A percentile compares a stretch with the other conserved stretches of the same genome.
These are phyloP conservation scores for Phalacrocorax carbo DNA, from an alignment of 2,113 vertebrate species.

Conservation along the genomic window DNA sequence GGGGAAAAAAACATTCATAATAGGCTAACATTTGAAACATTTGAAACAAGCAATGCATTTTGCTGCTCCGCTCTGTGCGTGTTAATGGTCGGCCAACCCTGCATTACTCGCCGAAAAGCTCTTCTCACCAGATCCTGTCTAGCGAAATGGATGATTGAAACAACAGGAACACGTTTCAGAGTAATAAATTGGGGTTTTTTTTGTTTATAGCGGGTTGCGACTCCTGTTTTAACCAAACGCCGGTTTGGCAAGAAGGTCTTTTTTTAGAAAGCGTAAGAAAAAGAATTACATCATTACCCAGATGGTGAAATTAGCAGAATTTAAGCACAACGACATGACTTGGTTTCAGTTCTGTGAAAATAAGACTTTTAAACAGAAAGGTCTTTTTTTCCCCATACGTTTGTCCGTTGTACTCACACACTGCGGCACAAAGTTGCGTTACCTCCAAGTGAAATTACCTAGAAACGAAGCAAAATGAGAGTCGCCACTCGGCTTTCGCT, in stretches of 20 bases:
- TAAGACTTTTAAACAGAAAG: neutral
- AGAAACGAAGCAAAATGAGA: neutral
- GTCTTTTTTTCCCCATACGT: neutral
- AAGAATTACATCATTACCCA: neutral
- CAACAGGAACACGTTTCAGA: neutral
- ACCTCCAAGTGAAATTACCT: neutral
- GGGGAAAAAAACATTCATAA: neutral
- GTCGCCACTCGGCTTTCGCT: accelerated
- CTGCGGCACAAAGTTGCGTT: neutral
- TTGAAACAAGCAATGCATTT: neutral
- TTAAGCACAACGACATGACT: neutral
- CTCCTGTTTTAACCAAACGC: neutral
- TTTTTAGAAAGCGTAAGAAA: constrained; percentile 14
- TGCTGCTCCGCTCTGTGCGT: neutral
- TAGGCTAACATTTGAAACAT: neutral
- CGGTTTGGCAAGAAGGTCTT: neutral
- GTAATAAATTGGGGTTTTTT: neutral
- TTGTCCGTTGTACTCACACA: neutral
- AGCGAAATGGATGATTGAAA: neutral
- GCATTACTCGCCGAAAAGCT: neutral
- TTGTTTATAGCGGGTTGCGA: neutral
- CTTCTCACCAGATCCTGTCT: neutral
- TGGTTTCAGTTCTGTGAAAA: neutral
- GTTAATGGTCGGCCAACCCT: neutral
- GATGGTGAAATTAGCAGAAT: neutral